Conservation (phyloP, 2,797 vertebrate species). For the Tenualosa ilisha region DNA sequence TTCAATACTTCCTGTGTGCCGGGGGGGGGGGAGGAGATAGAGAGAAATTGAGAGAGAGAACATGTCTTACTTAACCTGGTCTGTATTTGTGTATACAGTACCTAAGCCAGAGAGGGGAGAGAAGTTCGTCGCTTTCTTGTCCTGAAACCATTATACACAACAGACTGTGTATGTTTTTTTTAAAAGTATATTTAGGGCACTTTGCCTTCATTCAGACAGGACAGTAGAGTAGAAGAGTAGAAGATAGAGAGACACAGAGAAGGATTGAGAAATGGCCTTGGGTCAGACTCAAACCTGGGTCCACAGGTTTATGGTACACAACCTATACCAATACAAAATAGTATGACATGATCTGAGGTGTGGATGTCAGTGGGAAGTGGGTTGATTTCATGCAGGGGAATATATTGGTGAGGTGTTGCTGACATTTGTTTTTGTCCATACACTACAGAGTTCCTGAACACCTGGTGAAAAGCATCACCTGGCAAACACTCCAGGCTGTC, state of each 20-base stretch:
- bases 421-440: constrained; percentile 22
- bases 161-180: too few relatives aligned
- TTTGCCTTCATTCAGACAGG: too few relatives aligned
- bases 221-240: too few relatives aligned
- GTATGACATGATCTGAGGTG: background rate
- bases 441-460: constrained; percentile 82
- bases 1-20: background rate
- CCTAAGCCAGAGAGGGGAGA: background rate
- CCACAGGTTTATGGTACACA: too few relatives aligned
- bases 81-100: background rate
- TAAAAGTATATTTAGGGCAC: too few relatives aligned
- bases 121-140: too few relatives aligned
- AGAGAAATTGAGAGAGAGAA: background rate
- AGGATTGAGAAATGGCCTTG: too few relatives aligned
- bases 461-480: constrained; percentile 87
- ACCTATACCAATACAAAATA: too few relatives aligned
- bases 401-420: background rate
- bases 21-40: background rate
- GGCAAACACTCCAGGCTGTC: constrained; percentile 93
- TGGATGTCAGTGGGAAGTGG: background rate
- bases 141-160: too few relatives aligned
- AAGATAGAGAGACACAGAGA: too few relatives aligned
- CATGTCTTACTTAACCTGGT: background rate
- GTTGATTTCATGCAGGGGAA: background rate
- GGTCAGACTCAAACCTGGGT: too few relatives aligned